Evolutionary conservation across 53 echinoderm and acorn worm species (phyloP).

Genomic region (Holothuria leucospilota): DNA sequence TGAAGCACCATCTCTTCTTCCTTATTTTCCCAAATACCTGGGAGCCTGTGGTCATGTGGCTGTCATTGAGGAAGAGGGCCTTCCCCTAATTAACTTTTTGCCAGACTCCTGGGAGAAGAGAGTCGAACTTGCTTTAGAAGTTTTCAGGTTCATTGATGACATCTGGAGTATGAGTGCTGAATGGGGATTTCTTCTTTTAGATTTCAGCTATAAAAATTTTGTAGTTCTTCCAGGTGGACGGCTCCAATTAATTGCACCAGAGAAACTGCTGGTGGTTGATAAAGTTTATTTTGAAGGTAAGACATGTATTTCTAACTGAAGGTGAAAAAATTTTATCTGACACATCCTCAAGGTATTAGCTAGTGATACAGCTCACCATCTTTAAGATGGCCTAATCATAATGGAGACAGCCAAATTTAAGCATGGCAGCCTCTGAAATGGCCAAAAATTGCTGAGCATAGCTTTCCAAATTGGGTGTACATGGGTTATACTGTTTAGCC

Average conservation of each 20-base stretch:
- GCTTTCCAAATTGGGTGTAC: too few species aligned
- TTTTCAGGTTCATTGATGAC: conserved; percentile 83
- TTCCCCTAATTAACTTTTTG: conserved; percentile 69
- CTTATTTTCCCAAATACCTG: conserved; percentile 79
- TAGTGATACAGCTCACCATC: too few species aligned
- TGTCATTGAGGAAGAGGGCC: conserved; percentile 73
- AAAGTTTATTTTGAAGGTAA: conserved; percentile 65
- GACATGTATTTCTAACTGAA: not conserved
- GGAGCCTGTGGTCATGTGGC: conserved; percentile 92
- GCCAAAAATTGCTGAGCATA: too few species aligned
- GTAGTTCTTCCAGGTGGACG: conserved; percentile 72
- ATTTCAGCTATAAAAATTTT: conserved; percentile 85
- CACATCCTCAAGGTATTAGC: too few species aligned
- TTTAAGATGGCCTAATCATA: too few species aligned
- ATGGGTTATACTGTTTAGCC: too few species aligned
- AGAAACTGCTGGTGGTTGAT: conserved; percentile 81
- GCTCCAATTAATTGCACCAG: conserved; percentile 73
- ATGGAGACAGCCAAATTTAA: too few species aligned
- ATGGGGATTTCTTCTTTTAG: conserved; percentile 77
- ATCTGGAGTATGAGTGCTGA: conserved; percentile 67
- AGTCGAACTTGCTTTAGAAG: conserved; percentile 76
- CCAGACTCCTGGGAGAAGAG: conserved; percentile 82
- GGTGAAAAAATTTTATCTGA: too few species aligned
- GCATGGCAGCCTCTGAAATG: too few species aligned
- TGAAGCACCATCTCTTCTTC: conserved; percentile 65